These are phyloP conservation scores for Acrossocheilus wenchowensis DNA, from an alignment of 2,797 vertebrate genomes.

Conservation along the genomic window DNA sequence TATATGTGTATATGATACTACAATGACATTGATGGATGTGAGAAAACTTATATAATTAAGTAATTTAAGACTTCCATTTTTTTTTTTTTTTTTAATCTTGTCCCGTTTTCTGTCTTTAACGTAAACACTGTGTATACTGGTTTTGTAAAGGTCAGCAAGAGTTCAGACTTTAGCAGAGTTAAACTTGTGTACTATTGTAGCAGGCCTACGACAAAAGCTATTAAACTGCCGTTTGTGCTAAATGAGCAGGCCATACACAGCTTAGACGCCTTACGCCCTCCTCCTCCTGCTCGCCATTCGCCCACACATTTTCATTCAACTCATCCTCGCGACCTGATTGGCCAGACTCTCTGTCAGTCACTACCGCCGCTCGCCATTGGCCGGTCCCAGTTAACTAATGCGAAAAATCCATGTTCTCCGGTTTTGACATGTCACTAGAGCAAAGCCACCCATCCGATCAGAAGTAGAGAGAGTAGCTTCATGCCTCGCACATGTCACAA, in stretches of 20 bases:
- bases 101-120: not conserved
- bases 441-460: constrained; percentile 64
- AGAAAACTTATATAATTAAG: not conserved
- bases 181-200: not conserved
- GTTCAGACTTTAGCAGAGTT: not conserved
- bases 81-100: not conserved
- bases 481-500: constrained; percentile 59
- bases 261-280: not conserved
- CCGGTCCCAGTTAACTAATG: constrained; percentile 69
- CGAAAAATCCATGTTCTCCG: constrained; percentile 80
- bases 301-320: constrained; percentile 45
- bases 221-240: constrained; percentile 9
- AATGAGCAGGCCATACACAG: constrained; percentile 17
- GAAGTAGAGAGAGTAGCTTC: constrained; percentile 54
- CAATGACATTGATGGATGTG: not conserved
- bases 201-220: not conserved
- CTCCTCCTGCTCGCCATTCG: constrained; percentile 56
- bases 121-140: not conserved
- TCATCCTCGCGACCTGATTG: constrained; percentile 66
- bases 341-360: constrained; percentile 61
- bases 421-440: constrained; percentile 75
- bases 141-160: not conserved
- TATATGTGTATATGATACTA: not conserved
- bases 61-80: not conserved
- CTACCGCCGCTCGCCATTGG: constrained; percentile 51